A percentile compares a stretch with the other conserved stretches of the same genome.
Conservation (phyloP, 2,113 vertebrate genomes). For the Taxidea taxus region DNA sequence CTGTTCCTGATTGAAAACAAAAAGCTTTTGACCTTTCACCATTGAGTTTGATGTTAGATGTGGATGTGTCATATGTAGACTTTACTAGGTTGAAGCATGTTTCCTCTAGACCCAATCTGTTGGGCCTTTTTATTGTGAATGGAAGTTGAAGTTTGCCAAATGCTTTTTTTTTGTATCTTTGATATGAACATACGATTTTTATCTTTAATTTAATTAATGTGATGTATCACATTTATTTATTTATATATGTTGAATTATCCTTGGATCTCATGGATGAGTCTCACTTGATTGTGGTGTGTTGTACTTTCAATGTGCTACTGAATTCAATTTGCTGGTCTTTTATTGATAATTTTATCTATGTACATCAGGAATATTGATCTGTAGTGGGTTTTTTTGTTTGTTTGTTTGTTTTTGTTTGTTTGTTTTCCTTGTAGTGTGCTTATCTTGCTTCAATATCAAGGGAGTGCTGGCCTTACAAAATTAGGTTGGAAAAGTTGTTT, state of each 20-base stretch:
- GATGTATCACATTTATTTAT: not conserved
- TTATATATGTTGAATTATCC: not conserved
- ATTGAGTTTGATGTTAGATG: not conserved
- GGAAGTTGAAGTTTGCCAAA: not conserved
- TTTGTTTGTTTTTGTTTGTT: not conserved
- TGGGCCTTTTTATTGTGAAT: not conserved
- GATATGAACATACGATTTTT: not conserved
- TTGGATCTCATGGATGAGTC: not conserved
- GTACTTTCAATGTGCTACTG: not conserved
- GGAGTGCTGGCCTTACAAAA: not conserved
- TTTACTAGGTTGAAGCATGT: not conserved
- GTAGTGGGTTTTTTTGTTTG: not conserved
- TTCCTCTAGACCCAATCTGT: not conserved
- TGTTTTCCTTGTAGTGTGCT: not conserved
- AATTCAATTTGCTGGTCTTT: not conserved
- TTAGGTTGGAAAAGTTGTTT: not conserved
- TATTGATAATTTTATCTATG: not conserved
- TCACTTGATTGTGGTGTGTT: not conserved
- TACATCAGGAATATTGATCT: not conserved
- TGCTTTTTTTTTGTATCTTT: not conserved
- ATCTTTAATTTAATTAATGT: not conserved
- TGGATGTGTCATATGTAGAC: not conserved
- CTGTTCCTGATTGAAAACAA: not conserved
- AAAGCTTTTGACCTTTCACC: not conserved
- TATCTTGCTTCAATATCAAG: not conserved